A percentile compares a stretch with the other conserved stretches of the same genome.
These are phyloP conservation scores for Cyanocitta stelleri DNA, from an alignment of 2,113 vertebrate genomes.

Conservation along the genomic window DNA sequence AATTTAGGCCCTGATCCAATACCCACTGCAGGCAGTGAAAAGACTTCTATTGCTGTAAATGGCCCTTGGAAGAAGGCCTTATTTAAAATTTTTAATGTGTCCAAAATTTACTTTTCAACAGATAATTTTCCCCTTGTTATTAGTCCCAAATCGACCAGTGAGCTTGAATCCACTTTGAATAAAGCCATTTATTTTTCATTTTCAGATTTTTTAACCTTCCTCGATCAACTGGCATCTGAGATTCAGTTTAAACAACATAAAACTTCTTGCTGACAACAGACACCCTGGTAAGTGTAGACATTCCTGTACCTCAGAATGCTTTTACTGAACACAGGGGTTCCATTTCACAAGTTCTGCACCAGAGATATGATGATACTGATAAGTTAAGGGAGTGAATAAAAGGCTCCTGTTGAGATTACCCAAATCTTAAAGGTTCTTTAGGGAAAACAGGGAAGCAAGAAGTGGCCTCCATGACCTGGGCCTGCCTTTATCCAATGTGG, in stretches of 20 bases:
- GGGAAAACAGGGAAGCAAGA: not conserved
- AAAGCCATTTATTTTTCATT: constrained; percentile 35
- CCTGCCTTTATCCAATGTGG: not conserved
- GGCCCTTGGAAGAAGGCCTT: constrained; percentile 36
- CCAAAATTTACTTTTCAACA: constrained; percentile 50
- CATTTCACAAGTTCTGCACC: not conserved
- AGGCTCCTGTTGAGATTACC: not conserved
- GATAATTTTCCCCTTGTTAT: constrained; percentile 48
- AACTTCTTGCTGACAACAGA: not conserved
- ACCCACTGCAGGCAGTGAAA: constrained; percentile 46
- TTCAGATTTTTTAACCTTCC: constrained; percentile 13
- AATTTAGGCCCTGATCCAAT: constrained; percentile 55
- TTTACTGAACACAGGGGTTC: not conserved
- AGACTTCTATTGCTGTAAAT: constrained; percentile 48
- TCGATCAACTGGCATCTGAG: not conserved
- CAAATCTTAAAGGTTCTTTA: not conserved
- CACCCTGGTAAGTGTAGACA: not conserved
- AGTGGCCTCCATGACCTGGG: not conserved
- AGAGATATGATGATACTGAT: accelerated
- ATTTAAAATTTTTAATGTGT: constrained; percentile 8
- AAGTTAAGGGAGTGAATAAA: not conserved
- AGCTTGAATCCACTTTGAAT: constrained; percentile 18
- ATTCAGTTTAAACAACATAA: not conserved
- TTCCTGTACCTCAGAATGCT: not conserved
- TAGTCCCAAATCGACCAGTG: not conserved